Conservation (phyloP, 2,797 vertebrate genomes). For the Sylvia borin region DNA sequence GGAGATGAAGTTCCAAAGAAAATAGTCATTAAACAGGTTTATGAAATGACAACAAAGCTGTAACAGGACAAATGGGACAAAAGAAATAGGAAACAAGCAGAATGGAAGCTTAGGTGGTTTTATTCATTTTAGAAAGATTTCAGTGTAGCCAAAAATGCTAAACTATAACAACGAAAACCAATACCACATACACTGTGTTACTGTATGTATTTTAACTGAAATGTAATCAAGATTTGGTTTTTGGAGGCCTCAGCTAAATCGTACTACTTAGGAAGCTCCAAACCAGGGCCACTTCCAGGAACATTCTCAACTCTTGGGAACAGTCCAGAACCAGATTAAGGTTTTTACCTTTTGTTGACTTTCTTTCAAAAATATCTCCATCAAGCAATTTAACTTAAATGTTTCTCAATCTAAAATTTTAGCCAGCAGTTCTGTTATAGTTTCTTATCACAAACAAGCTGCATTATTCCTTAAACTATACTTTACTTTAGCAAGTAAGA, state of each 20-base stretch:
- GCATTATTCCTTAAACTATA: background rate
- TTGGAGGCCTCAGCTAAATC: background rate
- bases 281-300: background rate
- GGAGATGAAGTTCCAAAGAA: background rate
- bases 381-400: background rate
- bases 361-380: background rate
- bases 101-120: conserved; percentile 18
- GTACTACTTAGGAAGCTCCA: background rate
- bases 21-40: background rate
- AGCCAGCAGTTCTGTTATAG: background rate
- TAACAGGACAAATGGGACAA: background rate
- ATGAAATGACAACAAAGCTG: background rate
- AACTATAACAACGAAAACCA: background rate
- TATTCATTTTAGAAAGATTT: conserved; percentile 45
- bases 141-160: background rate
- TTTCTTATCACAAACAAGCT: background rate
- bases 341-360: background rate
- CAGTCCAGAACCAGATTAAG: background rate
- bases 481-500: background rate
- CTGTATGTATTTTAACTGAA: conserved; percentile 1
- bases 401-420: background rate
- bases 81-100: background rate
- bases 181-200: background rate
- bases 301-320: background rate
- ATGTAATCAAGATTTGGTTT: background rate